Percentiles rank a stretch among this genome's conserved stretches.
Evolutionary conservation across 2,113 vertebrate species (phyloP).

Genomic region (Crotalus horridus): DNA sequence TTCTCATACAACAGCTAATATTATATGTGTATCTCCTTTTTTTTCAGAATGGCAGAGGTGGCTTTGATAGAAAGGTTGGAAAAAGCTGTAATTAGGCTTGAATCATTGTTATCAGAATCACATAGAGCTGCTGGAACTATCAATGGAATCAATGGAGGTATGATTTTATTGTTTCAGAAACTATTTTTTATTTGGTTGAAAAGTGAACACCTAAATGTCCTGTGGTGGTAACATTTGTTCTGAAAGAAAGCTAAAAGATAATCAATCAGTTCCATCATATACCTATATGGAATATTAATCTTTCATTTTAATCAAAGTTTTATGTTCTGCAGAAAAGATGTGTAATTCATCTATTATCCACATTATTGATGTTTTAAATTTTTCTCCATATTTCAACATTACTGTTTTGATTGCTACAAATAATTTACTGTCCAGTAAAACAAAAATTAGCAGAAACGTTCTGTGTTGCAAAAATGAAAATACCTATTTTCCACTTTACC

Average conservation of each 20-base stretch:
- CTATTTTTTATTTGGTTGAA: background rate
- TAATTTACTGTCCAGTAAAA: background rate
- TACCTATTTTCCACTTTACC: slow-evolving; percentile 20
- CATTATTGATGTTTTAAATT: background rate
- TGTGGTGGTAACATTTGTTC: background rate
- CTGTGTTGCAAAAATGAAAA: slow-evolving; percentile 21
- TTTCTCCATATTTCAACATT: slow-evolving; percentile 14
- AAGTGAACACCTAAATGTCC: background rate
- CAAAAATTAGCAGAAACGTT: slow-evolving; percentile 42
- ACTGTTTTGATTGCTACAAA: background rate
- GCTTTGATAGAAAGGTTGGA: slow-evolving; percentile 88
- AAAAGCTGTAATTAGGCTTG: slow-evolving; percentile 84
- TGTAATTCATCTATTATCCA: slow-evolving; percentile 23
- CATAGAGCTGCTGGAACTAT: slow-evolving; percentile 61
- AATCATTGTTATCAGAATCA: slow-evolving; percentile 75
- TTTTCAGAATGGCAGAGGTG: slow-evolving; percentile 76
- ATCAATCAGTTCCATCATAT: background rate
- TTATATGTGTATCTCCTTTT: background rate
- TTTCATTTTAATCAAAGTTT: background rate
- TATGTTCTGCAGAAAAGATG: background rate
- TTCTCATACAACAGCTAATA: slow-evolving; percentile 12
- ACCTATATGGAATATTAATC: background rate
- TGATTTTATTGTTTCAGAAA: slow-evolving; percentile 2
- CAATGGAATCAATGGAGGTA: slow-evolving; percentile 80
- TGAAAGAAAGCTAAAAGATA: background rate